These are phyloP conservation scores for Microhierax caerulescens DNA, from an alignment of 2,797 vertebrate genomes.

Conservation along the genomic window DNA sequence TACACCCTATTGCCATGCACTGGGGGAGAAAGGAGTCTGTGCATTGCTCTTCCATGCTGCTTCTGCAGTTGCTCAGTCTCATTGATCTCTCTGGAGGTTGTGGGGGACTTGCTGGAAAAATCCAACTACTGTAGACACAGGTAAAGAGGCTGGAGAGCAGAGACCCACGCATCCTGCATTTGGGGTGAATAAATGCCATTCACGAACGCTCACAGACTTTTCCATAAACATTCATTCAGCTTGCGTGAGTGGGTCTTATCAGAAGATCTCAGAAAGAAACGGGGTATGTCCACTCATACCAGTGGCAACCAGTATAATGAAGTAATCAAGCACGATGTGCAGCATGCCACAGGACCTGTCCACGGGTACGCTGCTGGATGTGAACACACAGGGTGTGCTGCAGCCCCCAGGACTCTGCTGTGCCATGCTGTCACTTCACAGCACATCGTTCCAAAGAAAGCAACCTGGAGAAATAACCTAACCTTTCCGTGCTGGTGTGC, in stretches of 20 bases:
- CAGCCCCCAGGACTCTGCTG: background rate
- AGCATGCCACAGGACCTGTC: background rate
- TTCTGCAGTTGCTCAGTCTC: background rate
- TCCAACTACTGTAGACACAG: background rate
- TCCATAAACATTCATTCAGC: constrained; percentile 3
- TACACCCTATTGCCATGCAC: background rate
- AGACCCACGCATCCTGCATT: background rate
- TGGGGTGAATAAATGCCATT: background rate
- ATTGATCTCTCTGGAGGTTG: background rate
- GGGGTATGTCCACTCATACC: background rate
- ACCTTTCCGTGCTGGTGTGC: background rate
- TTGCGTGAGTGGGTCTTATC: background rate
- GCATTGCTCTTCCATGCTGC: background rate
- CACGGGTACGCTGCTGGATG: background rate
- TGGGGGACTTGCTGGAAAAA: background rate
- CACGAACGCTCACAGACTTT: background rate
- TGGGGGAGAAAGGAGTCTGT: background rate
- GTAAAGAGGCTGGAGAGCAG: background rate
- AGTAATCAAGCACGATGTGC: background rate
- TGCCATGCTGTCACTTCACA: background rate
- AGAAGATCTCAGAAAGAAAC: background rate
- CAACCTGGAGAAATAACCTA: background rate
- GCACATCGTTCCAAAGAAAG: background rate
- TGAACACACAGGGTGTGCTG: background rate
- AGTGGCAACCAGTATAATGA: background rate